A percentile compares a stretch with the other conserved stretches of the same genome.
Conservation (phyloP, 2,888 invertebrate species). For the Phania funesta region DNA sequence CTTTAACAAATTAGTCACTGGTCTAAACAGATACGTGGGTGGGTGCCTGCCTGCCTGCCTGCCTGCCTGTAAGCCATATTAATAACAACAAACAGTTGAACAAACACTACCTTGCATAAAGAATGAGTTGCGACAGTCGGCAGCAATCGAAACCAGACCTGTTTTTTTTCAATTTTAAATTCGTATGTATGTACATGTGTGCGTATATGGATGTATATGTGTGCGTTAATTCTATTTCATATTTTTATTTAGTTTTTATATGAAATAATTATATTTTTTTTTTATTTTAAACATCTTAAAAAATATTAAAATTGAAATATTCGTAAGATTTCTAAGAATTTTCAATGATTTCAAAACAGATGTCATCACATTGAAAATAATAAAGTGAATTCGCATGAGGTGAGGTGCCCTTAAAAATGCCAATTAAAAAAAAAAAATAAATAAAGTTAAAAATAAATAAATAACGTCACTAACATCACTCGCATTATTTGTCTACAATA, state of each 20-base stretch:
- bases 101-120: neutral
- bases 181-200: neutral
- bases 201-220: constrained; percentile 3
- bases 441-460: constrained; percentile 35
- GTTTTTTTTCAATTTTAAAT: neutral
- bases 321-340: constrained; percentile 57
- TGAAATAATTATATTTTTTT: constrained; percentile 21
- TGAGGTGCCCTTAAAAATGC: constrained; percentile 65
- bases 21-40: constrained; percentile 57
- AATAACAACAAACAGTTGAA: too few relatives aligned
- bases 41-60: too few relatives aligned
- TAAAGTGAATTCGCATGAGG: constrained; percentile 56
- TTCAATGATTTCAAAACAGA: constrained; percentile 61
- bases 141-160: constrained; percentile 36
- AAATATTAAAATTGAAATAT: constrained; percentile 25
- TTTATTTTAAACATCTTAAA: neutral
- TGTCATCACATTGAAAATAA: constrained; percentile 33
- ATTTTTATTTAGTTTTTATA: neutral
- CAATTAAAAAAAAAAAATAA: constrained; percentile 57
- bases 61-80: constrained; percentile 50
- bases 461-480: constrained; percentile 48
- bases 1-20: constrained; percentile 50
- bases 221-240: constrained; percentile 6
- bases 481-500: constrained; percentile 18
- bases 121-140: neutral